A percentile compares a stretch with the other conserved stretches of the same genome.
Evolutionary conservation across 2,888 invertebrate species (phyloP).

Genomic region (Seladonia tumulorum): DNA sequence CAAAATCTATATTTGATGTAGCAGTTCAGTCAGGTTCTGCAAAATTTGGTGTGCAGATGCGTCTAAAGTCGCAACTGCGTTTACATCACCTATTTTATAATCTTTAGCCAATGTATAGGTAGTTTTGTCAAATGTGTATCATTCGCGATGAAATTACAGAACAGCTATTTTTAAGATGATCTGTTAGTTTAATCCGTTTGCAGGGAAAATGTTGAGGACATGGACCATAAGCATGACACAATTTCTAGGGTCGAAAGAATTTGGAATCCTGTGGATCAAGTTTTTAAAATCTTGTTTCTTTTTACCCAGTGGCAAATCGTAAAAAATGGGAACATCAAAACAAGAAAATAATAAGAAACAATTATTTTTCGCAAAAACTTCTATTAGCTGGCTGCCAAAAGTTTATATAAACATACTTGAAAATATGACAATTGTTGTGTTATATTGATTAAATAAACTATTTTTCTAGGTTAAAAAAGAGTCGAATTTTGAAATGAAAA

Average conservation of each 20-base stretch:
- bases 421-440: background rate
- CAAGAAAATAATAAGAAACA: no score
- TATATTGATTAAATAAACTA: background rate
- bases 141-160: background rate
- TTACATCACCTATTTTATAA: background rate
- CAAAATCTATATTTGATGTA: background rate
- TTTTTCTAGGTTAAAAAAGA: background rate
- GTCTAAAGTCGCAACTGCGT: background rate
- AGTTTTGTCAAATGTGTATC: background rate
- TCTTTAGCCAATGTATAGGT: background rate
- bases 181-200: background rate
- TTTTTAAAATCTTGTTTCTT: background rate
- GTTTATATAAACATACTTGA: no score
- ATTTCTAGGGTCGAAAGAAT: background rate
- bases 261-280: no score
- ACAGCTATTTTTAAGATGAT: background rate
- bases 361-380: no score
- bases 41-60: slow-evolving; percentile 1
- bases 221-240: background rate
- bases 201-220: background rate
- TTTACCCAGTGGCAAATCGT: background rate
- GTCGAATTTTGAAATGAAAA: no score
- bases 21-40: background rate
- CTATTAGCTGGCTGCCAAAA: no score
- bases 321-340: no score